phyloP scores from a whole-genome alignment of 2,797 vertebrate genomes.

The Epinephelus awoara region DNA sequence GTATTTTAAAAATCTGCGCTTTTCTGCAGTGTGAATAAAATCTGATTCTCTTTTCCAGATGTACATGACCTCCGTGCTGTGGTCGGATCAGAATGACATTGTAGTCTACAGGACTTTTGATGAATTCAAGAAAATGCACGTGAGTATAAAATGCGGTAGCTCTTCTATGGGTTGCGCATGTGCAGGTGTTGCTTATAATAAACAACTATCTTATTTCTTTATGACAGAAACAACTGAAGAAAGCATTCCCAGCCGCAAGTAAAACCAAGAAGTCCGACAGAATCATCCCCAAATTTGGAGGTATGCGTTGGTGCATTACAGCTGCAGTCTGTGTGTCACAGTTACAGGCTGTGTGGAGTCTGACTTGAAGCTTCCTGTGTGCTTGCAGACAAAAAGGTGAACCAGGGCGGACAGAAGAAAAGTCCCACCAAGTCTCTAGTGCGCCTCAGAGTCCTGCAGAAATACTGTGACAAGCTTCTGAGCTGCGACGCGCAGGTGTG shows the following conservation, averaged over 20 bases:
- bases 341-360: background rate
- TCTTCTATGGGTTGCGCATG: background rate
- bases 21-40: background rate
- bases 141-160: slow-evolving; percentile 59
- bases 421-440: slow-evolving; percentile 73
- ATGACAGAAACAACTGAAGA: slow-evolving; percentile 83
- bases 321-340: background rate
- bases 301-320: slow-evolving; percentile 50
- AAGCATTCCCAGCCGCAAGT: slow-evolving; percentile 66
- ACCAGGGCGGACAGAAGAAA: slow-evolving; percentile 41
- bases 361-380: background rate
- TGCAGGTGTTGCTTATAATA: background rate
- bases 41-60: slow-evolving; percentile 67
- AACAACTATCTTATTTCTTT: background rate
- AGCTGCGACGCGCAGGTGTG: slow-evolving; percentile 74
- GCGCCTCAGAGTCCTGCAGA: slow-evolving; percentile 86
- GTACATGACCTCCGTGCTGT: slow-evolving; percentile 84
- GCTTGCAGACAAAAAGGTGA: slow-evolving; percentile 59
- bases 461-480: slow-evolving; percentile 87
- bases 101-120: slow-evolving; percentile 81
- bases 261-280: slow-evolving; percentile 71
- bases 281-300: slow-evolving; percentile 81
- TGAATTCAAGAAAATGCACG: slow-evolving; percentile 84
- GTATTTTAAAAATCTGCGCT: too few relatives aligned
- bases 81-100: slow-evolving; percentile 85